Evolutionary conservation across 2,113 vertebrate genomes (phyloP).

Genomic region (Ageneiosus marmoratus): DNA sequence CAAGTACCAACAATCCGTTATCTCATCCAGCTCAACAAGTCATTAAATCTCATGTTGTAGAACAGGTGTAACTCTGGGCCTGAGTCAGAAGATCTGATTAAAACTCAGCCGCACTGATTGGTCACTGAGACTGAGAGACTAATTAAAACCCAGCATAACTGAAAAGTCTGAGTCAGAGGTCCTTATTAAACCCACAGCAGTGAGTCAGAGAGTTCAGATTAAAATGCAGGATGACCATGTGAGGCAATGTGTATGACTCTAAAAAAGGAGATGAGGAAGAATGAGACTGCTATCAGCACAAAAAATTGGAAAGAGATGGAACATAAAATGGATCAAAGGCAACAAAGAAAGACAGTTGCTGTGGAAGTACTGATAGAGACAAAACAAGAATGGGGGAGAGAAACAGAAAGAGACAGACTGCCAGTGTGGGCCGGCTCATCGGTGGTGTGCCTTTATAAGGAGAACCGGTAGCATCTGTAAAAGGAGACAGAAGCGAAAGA

Average conservation of each 20-base stretch:
- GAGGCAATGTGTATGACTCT: constrained; percentile 3
- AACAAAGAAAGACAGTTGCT: not conserved
- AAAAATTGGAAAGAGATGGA: not conserved
- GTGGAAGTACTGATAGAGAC: not conserved
- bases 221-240: not conserved
- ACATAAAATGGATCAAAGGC: constrained; percentile 12
- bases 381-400: constrained; percentile 1
- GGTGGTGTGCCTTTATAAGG: constrained; percentile 76
- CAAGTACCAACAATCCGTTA: not conserved
- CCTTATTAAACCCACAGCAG: not conserved
- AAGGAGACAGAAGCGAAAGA: constrained; percentile 42
- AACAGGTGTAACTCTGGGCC: constrained; percentile 23
- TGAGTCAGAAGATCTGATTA: constrained; percentile 16
- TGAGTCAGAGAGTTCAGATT: constrained; percentile 7
- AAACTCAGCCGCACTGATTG: not conserved
- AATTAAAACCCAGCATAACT: not conserved
- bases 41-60: constrained; percentile 4
- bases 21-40: not conserved
- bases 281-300: not conserved
- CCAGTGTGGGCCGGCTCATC: constrained; percentile 40
- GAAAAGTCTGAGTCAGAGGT: not conserved
- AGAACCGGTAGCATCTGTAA: constrained; percentile 55
- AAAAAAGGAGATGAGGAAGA: not conserved
- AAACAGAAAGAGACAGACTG: not conserved
- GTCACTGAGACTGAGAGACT: not conserved